phyloP scores from a whole-genome alignment of 92 coral and sea anemone species.

The Parazoanthus darwini region DNA sequence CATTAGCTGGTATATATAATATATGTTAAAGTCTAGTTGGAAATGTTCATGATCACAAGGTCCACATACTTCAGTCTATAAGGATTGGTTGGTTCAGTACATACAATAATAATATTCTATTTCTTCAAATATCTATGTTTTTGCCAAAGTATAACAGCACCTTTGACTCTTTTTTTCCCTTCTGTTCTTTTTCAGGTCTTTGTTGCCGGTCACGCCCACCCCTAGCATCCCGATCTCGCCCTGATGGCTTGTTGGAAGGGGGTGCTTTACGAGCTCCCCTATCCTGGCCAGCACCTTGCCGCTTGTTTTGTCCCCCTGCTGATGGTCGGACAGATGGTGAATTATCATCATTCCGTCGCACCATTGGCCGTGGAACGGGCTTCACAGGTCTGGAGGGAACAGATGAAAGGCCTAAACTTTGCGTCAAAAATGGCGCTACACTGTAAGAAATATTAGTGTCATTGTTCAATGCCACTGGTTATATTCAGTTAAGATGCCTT shows the following conservation, averaged over 20 bases:
- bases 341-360: slow-evolving; percentile 82
- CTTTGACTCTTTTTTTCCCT: slow-evolving; percentile 80
- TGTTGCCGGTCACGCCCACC: slow-evolving; percentile 64
- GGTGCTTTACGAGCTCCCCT: slow-evolving; percentile 74
- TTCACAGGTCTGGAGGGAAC: slow-evolving; percentile 73
- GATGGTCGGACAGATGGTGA: slow-evolving; percentile 71
- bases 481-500: neutral
- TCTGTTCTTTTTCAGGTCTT: slow-evolving; percentile 72
- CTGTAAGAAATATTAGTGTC: slow-evolving; percentile 28
- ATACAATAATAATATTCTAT: neutral
- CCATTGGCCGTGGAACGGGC: slow-evolving; percentile 87
- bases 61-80: neutral
- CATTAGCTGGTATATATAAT: neutral
- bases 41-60: too few relatives aligned
- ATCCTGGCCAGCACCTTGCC: slow-evolving; percentile 71
- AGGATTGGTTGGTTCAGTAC: too few relatives aligned
- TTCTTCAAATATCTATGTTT: neutral
- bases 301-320: slow-evolving; percentile 66
- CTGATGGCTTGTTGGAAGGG: slow-evolving; percentile 77
- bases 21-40: too few relatives aligned
- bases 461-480: slow-evolving; percentile 21
- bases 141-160: neutral
- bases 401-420: slow-evolving; percentile 40
- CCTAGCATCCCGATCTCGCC: slow-evolving; percentile 59
- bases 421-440: slow-evolving; percentile 29